Conservation (phyloP, 2,797 vertebrate genomes). For the Staurois parvus region DNA sequence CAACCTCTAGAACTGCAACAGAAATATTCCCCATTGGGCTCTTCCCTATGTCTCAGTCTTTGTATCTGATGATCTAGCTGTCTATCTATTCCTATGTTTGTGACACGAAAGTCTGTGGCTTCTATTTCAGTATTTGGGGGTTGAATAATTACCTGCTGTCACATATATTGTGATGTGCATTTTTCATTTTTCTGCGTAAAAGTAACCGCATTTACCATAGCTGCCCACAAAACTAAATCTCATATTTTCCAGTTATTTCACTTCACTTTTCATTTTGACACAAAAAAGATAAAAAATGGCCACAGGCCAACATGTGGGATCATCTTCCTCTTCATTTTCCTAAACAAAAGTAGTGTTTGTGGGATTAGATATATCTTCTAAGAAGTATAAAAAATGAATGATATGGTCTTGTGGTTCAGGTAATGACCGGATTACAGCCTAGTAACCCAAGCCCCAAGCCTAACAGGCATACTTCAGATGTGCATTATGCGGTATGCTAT, state of each 20-base stretch:
- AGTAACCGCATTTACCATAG: neutral
- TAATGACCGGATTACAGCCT: slow-evolving; percentile 18
- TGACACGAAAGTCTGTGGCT: neutral
- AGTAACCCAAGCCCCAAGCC: slow-evolving; percentile 5
- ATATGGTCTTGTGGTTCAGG: slow-evolving; percentile 40
- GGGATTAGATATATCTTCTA: slow-evolving; percentile 21
- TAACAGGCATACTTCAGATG: neutral
- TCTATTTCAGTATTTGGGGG: neutral
- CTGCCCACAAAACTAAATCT: neutral
- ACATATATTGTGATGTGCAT: neutral
- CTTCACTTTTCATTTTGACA: slow-evolving; percentile 12
- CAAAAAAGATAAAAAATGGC: slow-evolving; percentile 28
- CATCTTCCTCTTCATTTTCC: slow-evolving; percentile 17
- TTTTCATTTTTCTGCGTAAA: neutral
- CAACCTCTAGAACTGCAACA: no score
- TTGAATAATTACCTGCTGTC: neutral
- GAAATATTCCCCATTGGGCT: no score
- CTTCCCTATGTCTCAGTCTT: no score
- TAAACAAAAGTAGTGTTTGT: slow-evolving; percentile 23
- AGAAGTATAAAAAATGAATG: slow-evolving; percentile 26
- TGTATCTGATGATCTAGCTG: no score
- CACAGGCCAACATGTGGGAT: slow-evolving; percentile 1
- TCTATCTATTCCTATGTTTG: no score
- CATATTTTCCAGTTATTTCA: neutral
- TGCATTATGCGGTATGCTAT: slow-evolving; percentile 3